Conservation (phyloP, 2,113 vertebrate genomes). For the Thunnus thynnus region DNA sequence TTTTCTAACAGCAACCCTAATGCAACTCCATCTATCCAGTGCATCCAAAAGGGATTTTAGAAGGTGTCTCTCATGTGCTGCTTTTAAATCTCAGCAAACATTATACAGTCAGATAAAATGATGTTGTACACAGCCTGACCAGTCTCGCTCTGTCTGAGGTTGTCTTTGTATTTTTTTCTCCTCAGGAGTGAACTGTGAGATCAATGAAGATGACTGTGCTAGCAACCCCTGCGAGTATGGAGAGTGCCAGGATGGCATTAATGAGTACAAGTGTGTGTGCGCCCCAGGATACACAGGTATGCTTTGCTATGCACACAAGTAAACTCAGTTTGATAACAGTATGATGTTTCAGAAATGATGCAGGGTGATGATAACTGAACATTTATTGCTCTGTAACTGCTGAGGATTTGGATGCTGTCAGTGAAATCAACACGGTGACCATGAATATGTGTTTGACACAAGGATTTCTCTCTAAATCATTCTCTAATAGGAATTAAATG, state of each 20-base stretch:
- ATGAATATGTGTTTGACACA: not conserved
- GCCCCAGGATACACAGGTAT: slow-evolving; percentile 93
- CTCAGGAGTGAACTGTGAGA: slow-evolving; percentile 93
- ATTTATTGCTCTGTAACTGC: too few species aligned
- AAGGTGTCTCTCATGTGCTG: not conserved
- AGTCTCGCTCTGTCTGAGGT: not conserved
- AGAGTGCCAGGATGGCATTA: slow-evolving; percentile 91
- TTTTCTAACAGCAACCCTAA: slow-evolving; percentile 2
- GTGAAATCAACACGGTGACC: not conserved
- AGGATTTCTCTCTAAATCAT: slow-evolving; percentile 2
- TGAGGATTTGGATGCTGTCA: not conserved
- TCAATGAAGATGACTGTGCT: slow-evolving; percentile 93
- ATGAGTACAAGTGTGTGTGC: slow-evolving; percentile 92
- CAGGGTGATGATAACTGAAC: not conserved
- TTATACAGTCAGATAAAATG: not conserved
- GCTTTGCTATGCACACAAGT: not conserved
- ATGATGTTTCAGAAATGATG: not conserved
- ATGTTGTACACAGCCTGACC: not conserved
- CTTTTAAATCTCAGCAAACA: not conserved
- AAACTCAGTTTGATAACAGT: not conserved
- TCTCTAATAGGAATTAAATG: slow-evolving; percentile 87
- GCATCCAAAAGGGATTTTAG: not conserved
- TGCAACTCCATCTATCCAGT: not conserved
- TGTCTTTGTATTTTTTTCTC: slow-evolving; percentile 32
- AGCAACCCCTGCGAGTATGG: slow-evolving; percentile 92